These are phyloP conservation scores for Ceratothoa steindachneri DNA, from an alignment of 2,888 invertebrate genomes.

Conservation along the genomic window DNA sequence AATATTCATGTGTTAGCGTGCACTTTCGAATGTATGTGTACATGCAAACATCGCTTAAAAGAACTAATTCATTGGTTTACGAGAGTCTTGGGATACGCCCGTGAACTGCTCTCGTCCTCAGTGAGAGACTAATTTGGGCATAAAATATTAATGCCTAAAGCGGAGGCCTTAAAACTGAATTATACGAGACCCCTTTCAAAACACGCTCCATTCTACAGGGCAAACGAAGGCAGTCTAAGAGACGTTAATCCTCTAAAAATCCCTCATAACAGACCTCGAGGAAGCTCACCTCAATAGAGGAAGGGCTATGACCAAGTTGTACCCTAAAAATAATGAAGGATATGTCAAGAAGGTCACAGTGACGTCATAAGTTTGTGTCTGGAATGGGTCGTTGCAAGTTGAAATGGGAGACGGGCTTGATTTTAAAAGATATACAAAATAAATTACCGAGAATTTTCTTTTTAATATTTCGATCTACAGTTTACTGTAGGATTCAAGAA, in stretches of 20 bases:
- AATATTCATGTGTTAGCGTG: too few relatives aligned
- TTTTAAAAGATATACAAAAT: too few relatives aligned
- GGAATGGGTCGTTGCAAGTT: neutral
- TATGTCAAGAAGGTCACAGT: neutral
- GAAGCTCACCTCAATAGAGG: neutral
- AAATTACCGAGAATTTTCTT: too few relatives aligned
- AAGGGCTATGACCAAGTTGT: neutral
- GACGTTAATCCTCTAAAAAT: neutral
- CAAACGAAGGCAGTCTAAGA: too few relatives aligned
- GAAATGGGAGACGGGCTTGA: neutral
- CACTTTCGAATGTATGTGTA: too few relatives aligned
- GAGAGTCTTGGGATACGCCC: neutral
- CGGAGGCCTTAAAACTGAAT: neutral
- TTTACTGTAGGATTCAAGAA: too few relatives aligned
- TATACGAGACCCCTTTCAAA: neutral
- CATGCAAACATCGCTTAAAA: too few relatives aligned
- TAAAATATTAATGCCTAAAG: neutral
- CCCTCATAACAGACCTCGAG: neutral
- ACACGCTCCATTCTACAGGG: neutral
- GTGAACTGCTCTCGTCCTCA: neutral
- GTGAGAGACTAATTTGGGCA: neutral
- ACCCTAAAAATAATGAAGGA: neutral
- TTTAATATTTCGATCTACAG: too few relatives aligned
- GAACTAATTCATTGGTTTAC: neutral
- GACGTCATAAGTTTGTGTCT: neutral